phyloP scores from a whole-genome alignment of 2,797 vertebrate species.

The Enteromius viviparus region DNA sequence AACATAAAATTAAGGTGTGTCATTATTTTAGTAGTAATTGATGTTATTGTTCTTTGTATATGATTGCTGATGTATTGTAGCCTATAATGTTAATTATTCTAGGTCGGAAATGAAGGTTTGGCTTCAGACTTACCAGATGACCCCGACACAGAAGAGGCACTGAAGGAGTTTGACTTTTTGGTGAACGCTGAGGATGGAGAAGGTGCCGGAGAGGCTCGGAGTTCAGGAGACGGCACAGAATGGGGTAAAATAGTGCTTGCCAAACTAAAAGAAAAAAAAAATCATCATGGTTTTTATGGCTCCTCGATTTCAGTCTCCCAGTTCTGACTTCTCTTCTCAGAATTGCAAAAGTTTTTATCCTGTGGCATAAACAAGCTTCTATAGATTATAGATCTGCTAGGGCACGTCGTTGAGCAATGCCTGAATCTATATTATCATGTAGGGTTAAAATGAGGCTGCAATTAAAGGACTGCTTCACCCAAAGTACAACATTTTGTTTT shows the following conservation, averaged over 20 bases:
- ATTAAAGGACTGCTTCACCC: neutral
- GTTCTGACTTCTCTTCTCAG: neutral
- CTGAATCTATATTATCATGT: neutral
- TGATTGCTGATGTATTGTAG: neutral
- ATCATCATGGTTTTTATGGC: neutral
- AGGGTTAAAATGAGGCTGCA: neutral
- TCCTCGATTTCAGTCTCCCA: neutral
- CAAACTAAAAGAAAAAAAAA: neutral
- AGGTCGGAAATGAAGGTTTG: constrained; percentile 97
- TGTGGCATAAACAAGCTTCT: constrained; percentile 1
- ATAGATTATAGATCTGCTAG: neutral
- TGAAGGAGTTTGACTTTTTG: constrained; percentile 99
- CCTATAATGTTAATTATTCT: neutral
- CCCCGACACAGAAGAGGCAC: constrained; percentile 93
- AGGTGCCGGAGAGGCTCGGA: constrained; percentile 95
- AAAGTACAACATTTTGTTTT: neutral
- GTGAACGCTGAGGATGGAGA: constrained; percentile 98
- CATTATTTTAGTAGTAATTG: neutral
- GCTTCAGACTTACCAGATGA: constrained; percentile 93
- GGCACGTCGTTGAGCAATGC: neutral
- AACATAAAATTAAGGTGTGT: constrained; percentile 87
- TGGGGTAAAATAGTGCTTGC: constrained; percentile 85
- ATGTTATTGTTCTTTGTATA: neutral
- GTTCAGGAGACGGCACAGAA: constrained; percentile 97
- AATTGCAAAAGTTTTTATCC: neutral